Percentiles rank a stretch among this genome's conserved stretches.
Conservation (phyloP, 2,113 vertebrate genomes). For the Suricata suricatta region DNA sequence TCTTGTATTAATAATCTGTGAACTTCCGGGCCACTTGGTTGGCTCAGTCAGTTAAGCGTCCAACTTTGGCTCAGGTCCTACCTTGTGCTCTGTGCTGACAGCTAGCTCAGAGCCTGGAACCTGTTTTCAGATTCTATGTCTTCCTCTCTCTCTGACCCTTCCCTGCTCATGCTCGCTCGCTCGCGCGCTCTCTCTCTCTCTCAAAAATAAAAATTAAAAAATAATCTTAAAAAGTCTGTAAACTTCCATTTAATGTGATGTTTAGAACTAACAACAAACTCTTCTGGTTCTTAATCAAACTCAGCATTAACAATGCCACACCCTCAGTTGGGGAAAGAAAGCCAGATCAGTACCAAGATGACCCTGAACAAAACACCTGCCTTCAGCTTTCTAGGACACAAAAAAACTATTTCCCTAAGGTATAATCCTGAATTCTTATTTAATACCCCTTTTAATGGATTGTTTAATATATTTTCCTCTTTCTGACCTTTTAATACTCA, state of each 20-base stretch:
- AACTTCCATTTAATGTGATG: neutral
- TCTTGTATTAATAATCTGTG: neutral
- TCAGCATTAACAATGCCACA: neutral
- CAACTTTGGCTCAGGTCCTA: no score
- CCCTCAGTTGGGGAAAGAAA: neutral
- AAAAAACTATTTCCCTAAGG: neutral
- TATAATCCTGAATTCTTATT: neutral
- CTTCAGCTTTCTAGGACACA: slow-evolving; percentile 27
- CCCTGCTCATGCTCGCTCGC: no score
- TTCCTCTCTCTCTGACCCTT: no score
- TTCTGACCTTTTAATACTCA: neutral
- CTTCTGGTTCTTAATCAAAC: slow-evolving; percentile 6
- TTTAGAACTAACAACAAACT: neutral
- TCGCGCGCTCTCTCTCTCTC: no score
- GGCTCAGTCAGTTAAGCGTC: no score
- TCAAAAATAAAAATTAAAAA: no score
- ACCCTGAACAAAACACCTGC: neutral
- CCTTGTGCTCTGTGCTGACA: no score
- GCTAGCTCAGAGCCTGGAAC: no score
- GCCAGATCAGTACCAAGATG: neutral
- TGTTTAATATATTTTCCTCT: neutral
- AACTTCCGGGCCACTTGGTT: neutral
- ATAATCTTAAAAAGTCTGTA: no score
- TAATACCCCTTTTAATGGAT: slow-evolving; percentile 13
- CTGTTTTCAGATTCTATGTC: no score